phyloP scores from a whole-genome alignment of 2,888 invertebrate species.

The Allygus modestus region DNA sequence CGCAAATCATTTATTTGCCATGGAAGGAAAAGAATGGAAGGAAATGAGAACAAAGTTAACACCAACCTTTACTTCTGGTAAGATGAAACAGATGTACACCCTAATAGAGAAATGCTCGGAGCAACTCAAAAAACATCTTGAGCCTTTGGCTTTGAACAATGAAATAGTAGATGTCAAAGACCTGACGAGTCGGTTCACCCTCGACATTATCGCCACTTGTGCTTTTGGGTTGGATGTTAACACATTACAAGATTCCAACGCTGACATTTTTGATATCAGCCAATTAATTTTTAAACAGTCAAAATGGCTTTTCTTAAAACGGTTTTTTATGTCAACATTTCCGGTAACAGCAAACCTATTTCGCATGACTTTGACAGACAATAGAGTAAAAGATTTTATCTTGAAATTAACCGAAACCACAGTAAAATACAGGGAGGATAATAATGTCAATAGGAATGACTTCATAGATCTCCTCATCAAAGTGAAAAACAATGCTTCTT shows the following conservation, averaged over 20 bases:
- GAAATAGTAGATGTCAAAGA: slow-evolving; percentile 73
- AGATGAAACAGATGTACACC: slow-evolving; percentile 77
- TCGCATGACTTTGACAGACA: slow-evolving; percentile 67
- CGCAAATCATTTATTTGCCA: slow-evolving; percentile 74
- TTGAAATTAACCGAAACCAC: slow-evolving; percentile 70
- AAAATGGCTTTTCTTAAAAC: slow-evolving; percentile 72
- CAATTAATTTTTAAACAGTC: slow-evolving; percentile 23
- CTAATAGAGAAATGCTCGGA: slow-evolving; percentile 74
- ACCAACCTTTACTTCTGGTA: slow-evolving; percentile 78
- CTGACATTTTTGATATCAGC: slow-evolving; percentile 74
- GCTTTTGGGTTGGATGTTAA: slow-evolving; percentile 76
- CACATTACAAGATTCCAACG: slow-evolving; percentile 72
- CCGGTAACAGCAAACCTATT: slow-evolving; percentile 68
- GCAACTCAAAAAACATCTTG: slow-evolving; percentile 72
- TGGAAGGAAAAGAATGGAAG: slow-evolving; percentile 77
- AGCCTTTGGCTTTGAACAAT: slow-evolving; percentile 44
- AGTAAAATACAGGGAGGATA: slow-evolving; percentile 69
- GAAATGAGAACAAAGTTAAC: slow-evolving; percentile 76
- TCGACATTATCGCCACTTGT: slow-evolving; percentile 76
- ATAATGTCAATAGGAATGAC: slow-evolving; percentile 70
- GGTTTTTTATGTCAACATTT: slow-evolving; percentile 72
- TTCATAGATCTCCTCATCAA: slow-evolving; percentile 70
- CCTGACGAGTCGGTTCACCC: slow-evolving; percentile 75
- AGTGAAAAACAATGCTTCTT: slow-evolving; percentile 67
- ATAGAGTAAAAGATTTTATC: slow-evolving; percentile 70